Percentiles rank a stretch among this genome's conserved stretches.
phyloP scores from a whole-genome alignment of 2,888 invertebrate species.

The Chaetogeoica ovagalla region DNA sequence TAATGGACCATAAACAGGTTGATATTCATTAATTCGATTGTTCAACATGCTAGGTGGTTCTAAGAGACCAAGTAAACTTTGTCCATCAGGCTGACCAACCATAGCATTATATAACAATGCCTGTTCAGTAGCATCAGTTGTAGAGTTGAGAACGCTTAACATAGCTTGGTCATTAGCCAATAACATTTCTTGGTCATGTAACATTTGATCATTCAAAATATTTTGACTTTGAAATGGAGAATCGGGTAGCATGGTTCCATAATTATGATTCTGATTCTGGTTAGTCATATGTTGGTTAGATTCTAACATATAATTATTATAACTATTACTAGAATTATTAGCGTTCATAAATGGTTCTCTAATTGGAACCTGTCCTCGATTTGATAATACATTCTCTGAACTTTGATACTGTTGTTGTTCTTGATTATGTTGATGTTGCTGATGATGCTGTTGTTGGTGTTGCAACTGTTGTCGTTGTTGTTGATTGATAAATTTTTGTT shows the following conservation, averaged over 20 bases:
- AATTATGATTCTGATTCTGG: conserved; percentile 31
- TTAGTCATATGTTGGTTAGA: conserved; percentile 26
- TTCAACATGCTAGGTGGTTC: conserved; percentile 39
- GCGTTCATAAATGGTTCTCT: conserved; percentile 35
- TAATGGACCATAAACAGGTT: conserved; percentile 43
- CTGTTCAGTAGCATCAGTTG: conserved; percentile 46
- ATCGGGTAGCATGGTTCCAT: conserved; percentile 34
- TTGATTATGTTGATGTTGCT: conserved; percentile 20
- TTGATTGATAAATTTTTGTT: conserved; percentile 33
- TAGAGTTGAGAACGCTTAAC: conserved; percentile 47
- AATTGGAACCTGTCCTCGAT: conserved; percentile 11
- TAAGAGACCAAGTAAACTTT: conserved; percentile 42
- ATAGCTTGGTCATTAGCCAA: conserved; percentile 49
- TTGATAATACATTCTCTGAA: conserved; percentile 33
- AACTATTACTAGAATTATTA: conserved; percentile 30
- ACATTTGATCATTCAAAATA: conserved; percentile 46
- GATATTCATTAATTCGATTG: conserved; percentile 47
- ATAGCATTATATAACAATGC: conserved; percentile 48
- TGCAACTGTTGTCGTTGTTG: conserved; percentile 19
- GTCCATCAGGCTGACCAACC: conserved; percentile 50
- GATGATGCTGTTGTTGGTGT: background rate
- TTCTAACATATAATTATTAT: conserved; percentile 39
- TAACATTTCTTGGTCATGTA: conserved; percentile 50
- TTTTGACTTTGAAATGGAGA: conserved; percentile 44
- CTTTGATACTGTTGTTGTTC: conserved; percentile 33